These are phyloP conservation scores for Cygnus buccinator DNA, from an alignment of 2,113 vertebrate species.

Conservation along the genomic window DNA sequence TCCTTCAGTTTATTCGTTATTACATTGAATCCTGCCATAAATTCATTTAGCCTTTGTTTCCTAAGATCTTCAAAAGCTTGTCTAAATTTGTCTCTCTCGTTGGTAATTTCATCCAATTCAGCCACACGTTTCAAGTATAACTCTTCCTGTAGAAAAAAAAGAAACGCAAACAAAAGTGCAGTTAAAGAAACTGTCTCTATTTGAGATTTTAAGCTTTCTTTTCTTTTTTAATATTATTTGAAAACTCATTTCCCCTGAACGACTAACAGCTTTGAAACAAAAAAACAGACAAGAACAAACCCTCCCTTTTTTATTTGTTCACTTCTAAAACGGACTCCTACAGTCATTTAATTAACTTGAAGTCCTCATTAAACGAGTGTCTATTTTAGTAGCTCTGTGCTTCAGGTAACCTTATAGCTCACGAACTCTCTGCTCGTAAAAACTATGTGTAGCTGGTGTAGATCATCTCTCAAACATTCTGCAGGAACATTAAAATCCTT, in stretches of 20 bases:
- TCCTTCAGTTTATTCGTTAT: constrained; percentile 98
- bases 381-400: neutral
- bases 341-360: neutral
- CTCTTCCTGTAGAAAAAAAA: constrained; percentile 83
- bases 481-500: neutral
- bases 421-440: neutral
- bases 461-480: neutral
- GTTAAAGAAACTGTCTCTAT: neutral
- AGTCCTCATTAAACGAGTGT: neutral
- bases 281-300: neutral
- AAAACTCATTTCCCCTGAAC: neutral
- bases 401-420: neutral
- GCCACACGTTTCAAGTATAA: constrained; percentile 91
- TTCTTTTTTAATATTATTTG: neutral
- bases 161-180: neutral
- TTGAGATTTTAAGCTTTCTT: neutral
- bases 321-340: neutral
- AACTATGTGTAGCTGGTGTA: neutral
- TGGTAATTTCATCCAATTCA: constrained; percentile 91
- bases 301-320: neutral
- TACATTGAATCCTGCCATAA: constrained; percentile 95
- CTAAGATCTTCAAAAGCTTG: constrained; percentile 88
- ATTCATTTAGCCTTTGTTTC: constrained; percentile 94
- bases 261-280: neutral
- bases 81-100: constrained; percentile 88